phyloP scores from a whole-genome alignment of 2,113 vertebrate genomes.

The Planiliza haematocheilus region DNA sequence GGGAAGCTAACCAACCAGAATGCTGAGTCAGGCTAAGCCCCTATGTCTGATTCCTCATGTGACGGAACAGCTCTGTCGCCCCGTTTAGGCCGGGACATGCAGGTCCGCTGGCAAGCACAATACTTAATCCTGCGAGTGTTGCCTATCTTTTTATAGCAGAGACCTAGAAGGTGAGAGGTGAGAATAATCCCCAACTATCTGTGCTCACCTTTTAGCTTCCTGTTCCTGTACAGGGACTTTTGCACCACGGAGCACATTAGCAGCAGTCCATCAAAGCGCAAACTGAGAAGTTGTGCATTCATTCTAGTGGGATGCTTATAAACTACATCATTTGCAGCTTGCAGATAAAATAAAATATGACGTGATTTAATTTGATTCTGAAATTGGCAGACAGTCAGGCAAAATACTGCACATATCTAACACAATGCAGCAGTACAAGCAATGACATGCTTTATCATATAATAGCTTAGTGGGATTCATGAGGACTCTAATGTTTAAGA shows the following conservation, averaged over 20 bases:
- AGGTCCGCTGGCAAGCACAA: slow-evolving; percentile 49
- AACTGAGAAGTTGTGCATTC: no score
- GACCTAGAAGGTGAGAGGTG: slow-evolving; percentile 38
- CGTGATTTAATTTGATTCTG: no score
- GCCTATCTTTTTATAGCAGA: slow-evolving; percentile 70
- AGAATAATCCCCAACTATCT: slow-evolving; percentile 69
- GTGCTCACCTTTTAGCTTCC: slow-evolving; percentile 52
- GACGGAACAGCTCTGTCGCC: slow-evolving; percentile 55
- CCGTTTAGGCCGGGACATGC: slow-evolving; percentile 43
- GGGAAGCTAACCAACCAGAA: slow-evolving; percentile 36
- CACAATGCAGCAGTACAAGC: neutral
- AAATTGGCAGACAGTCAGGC: no score
- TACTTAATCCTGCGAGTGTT: slow-evolving; percentile 73
- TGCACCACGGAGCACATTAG: neutral
- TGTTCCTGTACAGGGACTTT: slow-evolving; percentile 18
- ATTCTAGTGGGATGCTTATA: no score
- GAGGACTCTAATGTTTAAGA: no score
- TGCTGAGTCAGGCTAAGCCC: slow-evolving; percentile 44
- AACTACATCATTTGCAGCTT: no score
- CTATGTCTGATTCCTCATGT: slow-evolving; percentile 58
- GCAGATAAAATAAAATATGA: no score
- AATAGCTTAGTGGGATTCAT: no score
- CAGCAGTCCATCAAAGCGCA: neutral
- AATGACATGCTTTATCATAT: neutral
- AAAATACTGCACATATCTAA: neutral